Base-by-base conservation (phyloP, 2,888 invertebrate species). In the Palloptera scutellata region DNA sequence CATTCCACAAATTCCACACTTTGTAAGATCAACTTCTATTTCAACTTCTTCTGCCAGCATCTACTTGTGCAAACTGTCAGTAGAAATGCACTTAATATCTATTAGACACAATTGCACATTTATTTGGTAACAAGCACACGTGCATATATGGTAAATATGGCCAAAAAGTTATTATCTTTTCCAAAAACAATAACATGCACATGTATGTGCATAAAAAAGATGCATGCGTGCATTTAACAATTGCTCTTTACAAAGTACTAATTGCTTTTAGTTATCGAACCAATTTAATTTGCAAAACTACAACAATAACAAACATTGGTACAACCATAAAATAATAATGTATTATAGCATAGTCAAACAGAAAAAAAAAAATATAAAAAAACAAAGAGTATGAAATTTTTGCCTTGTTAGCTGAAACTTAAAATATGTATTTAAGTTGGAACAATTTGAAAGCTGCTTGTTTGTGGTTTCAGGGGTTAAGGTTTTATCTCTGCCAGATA, bases 391-490 rank as follows among this genome's bases (percentile, higher is more conserved):
- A 9, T 30, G 15, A 9, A 41, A 59, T 40, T 19, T 43, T 43
- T 41, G 43, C 17, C 58, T 59, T 59, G 58, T 59, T 59, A 59
- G 58, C 58, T 13, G 30, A 48, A 59, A 59, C 43, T 59, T 59
- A 19, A 43, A 59, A 59, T 59, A n/a, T n/a, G n/a, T n/a, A n/a
- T n/a, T n/a, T n/a, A 59, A 59, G 58, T 43, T 59, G 41, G 15
- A 59, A 17, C 58, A 41, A 59, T 59, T 59, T 59, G 58, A 59
- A 59, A 59, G 58, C 58, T 59, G 58, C 58, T 59, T 59, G 58
- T 59, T 59, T 59, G 58, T 43, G 58, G 58, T 59, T 59, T 59
- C 15, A 17, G 19, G 17, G 58, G 13, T 59, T 59, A 42, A 43
- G 30, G 30, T 30, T 30, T 41, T 15, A 17, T 57, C 30, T 13